Percentiles rank a stretch among this genome's conserved stretches.
phyloP scores from a whole-genome alignment of 2,797 vertebrate genomes.

The Fistularia commersonii region DNA sequence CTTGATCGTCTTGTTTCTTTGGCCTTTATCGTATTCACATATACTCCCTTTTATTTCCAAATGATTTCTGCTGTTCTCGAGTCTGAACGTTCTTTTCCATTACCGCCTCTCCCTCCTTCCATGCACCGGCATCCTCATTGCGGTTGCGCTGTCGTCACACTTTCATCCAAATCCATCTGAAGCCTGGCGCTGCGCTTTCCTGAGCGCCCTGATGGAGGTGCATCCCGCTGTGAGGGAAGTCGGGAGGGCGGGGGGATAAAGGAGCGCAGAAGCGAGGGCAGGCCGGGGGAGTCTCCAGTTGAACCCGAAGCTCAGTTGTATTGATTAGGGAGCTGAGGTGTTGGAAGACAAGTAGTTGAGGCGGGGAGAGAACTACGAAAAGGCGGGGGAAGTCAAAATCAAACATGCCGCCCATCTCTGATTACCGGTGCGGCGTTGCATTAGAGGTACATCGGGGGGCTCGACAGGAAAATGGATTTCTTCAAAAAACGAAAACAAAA shows the following conservation, averaged over 20 bases:
- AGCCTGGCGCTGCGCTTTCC: conserved; percentile 35
- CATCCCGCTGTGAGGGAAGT: conserved; percentile 61
- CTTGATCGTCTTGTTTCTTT: conserved; percentile 28
- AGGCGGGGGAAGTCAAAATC: conserved; percentile 40
- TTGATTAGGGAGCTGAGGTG: conserved; percentile 67
- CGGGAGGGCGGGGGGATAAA: conserved; percentile 28
- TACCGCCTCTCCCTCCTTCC: conserved; percentile 29
- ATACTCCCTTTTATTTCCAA: conserved; percentile 29
- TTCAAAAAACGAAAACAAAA: conserved; percentile 67
- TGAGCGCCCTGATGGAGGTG: conserved; percentile 53
- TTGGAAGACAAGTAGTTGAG: conserved; percentile 59
- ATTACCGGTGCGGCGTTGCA: conserved; percentile 71
- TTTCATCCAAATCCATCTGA: conserved; percentile 71
- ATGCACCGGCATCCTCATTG: conserved; percentile 42
- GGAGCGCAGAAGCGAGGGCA: too few relatives aligned
- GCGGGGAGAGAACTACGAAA: conserved; percentile 51
- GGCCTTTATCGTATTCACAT: conserved; percentile 51
- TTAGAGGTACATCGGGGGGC: conserved; percentile 63
- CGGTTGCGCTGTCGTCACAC: conserved; percentile 55
- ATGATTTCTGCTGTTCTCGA: conserved; percentile 13
- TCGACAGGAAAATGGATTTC: conserved; percentile 73
- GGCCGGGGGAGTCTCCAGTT: conserved; percentile 43
- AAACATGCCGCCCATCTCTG: conserved; percentile 64
- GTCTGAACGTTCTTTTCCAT: conserved; percentile 52
- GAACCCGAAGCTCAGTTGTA: conserved; percentile 56